These are phyloP conservation scores for Trachelus tabidus DNA, from an alignment of 2,888 invertebrate genomes.

Conservation along the genomic window DNA sequence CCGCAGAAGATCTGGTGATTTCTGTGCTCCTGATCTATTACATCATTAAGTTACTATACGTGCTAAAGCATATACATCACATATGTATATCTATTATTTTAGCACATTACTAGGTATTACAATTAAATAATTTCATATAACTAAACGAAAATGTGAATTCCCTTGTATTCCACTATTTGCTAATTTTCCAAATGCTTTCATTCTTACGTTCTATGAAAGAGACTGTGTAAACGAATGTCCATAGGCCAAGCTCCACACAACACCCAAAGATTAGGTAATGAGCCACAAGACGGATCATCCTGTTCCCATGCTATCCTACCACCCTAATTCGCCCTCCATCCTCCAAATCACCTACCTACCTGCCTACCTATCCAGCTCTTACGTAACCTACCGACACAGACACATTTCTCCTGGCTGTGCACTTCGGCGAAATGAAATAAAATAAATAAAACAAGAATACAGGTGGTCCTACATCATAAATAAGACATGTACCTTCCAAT, in stretches of 20 bases:
- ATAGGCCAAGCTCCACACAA: slow-evolving; percentile 24
- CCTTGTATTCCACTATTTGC: background rate
- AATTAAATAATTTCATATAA: background rate
- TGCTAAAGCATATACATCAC: background rate
- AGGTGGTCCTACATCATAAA: background rate
- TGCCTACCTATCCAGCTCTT: slow-evolving; percentile 6
- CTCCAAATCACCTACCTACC: slow-evolving; percentile 15
- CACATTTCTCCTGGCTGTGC: background rate
- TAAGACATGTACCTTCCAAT: background rate
- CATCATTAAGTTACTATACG: background rate
- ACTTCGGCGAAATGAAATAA: slow-evolving; percentile 12
- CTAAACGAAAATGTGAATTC: background rate
- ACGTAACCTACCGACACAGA: background rate
- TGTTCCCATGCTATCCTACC: slow-evolving; percentile 33
- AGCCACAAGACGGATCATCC: slow-evolving; percentile 41
- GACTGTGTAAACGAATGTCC: slow-evolving; percentile 3
- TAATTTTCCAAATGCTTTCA: background rate
- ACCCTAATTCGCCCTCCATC: slow-evolving; percentile 20
- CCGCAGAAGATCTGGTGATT: background rate
- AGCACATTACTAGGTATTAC: background rate
- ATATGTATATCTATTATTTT: background rate
- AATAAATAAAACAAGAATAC: background rate
- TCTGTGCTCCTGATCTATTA: background rate
- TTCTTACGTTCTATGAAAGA: background rate
- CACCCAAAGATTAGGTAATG: slow-evolving; percentile 39